Evolutionary conservation across 2,888 invertebrate genomes (phyloP).

Genomic region (Caenorhabditis macrosperma): DNA sequence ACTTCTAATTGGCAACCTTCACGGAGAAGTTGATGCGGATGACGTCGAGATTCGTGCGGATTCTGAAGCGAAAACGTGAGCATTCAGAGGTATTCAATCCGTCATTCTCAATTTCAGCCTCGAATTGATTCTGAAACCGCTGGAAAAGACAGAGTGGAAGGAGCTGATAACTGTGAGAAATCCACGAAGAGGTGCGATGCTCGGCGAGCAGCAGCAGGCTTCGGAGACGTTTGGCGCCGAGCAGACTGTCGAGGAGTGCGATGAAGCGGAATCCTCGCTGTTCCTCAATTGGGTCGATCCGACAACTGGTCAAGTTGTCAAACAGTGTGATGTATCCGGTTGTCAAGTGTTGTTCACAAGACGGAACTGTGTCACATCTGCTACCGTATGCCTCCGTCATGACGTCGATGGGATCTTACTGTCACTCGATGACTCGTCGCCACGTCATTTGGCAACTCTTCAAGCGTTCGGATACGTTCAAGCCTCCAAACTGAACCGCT

Average conservation of each 20-base stretch:
- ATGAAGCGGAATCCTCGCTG: slow-evolving; percentile 30
- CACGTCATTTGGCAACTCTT: slow-evolving; percentile 56
- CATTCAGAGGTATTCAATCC: background rate
- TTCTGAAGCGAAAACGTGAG: slow-evolving; percentile 1
- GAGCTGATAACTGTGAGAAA: background rate
- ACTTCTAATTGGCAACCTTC: slow-evolving; percentile 26
- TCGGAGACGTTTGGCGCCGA: slow-evolving; percentile 17
- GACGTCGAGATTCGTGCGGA: slow-evolving; percentile 29
- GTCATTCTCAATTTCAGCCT: background rate
- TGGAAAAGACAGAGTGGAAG: slow-evolving; percentile 28
- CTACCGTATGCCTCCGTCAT: slow-evolving; percentile 57
- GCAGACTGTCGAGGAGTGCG: slow-evolving; percentile 49
- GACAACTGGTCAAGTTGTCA: background rate
- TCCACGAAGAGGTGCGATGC: background rate
- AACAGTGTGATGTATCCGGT: slow-evolving; percentile 59
- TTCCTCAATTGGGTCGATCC: slow-evolving; percentile 28
- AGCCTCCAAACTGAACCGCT: slow-evolving; percentile 57
- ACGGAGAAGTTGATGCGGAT: slow-evolving; percentile 35
- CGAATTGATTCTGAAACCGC: slow-evolving; percentile 27
- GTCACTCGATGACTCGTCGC: slow-evolving; percentile 45
- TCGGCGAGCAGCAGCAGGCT: background rate
- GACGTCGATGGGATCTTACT: slow-evolving; percentile 69
- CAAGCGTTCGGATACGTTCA: slow-evolving; percentile 72
- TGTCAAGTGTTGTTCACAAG: slow-evolving; percentile 64
- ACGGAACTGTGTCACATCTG: slow-evolving; percentile 23